Percentiles rank a stretch among this genome's conserved stretches.
phyloP scores from a whole-genome alignment of 2,113 vertebrate species.

The Ictidomys tridecemlineatus region DNA sequence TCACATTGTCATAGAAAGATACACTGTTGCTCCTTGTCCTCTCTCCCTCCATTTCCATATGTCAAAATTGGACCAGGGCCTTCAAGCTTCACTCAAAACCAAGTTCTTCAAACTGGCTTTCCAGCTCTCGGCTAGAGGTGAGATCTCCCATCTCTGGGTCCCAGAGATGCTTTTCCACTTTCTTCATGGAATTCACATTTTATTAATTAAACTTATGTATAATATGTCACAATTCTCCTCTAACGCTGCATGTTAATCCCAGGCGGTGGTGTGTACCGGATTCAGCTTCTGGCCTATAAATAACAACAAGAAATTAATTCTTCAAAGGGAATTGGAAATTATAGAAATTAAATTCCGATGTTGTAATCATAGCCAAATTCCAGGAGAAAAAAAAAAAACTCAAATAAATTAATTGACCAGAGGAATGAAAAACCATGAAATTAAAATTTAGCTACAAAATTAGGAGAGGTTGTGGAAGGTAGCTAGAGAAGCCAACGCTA shows the following conservation, averaged over 20 bases:
- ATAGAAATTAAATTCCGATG: conserved; percentile 11
- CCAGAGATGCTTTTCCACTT: too few relatives aligned
- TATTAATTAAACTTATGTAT: neutral
- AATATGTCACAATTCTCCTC: neutral
- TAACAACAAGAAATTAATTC: neutral
- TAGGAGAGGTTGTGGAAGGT: neutral
- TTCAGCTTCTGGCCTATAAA: neutral
- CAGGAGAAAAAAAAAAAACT: neutral
- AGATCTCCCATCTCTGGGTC: neutral
- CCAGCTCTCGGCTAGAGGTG: neutral
- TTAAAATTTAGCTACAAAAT: neutral
- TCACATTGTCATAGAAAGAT: neutral
- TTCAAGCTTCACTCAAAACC: neutral
- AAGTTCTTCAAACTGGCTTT: neutral
- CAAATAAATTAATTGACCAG: neutral
- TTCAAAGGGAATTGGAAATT: conserved; percentile 45
- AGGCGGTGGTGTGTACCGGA: neutral
- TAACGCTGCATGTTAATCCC: neutral
- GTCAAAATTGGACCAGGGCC: neutral
- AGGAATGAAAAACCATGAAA: neutral
- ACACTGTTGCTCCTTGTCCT: neutral
- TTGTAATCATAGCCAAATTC: neutral
- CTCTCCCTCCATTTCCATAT: neutral
- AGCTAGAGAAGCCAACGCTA: neutral
- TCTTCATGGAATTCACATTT: neutral